Evolutionary conservation across 2,888 invertebrate genomes (phyloP).

Genomic region (Siphlonurus alternatus): DNA sequence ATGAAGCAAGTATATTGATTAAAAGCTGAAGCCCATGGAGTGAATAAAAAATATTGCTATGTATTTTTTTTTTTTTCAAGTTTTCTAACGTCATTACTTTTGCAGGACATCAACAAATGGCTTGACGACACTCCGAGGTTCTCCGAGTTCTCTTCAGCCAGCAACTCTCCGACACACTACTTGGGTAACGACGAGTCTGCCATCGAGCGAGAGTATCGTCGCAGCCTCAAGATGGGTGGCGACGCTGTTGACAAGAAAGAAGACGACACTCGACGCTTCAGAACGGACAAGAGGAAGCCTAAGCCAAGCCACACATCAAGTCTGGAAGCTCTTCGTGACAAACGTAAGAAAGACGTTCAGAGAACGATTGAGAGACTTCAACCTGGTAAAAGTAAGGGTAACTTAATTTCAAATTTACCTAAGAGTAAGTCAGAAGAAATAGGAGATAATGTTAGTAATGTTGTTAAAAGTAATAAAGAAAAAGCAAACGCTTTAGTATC

Average conservation of each 20-base stretch:
- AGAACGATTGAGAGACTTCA: conserved; percentile 69
- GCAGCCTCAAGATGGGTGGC: conserved; percentile 9
- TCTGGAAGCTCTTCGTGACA: conserved; percentile 16
- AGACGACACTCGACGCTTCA: conserved; percentile 6
- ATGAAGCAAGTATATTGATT: no score
- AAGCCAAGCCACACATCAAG: conserved; percentile 1
- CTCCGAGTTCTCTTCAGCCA: conserved; percentile 57
- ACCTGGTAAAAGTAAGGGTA: conserved; percentile 77
- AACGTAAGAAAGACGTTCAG: conserved; percentile 50
- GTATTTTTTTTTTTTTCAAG: background rate
- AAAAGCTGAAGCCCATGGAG: no score
- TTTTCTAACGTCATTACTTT: no score
- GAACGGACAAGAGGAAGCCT: conserved; percentile 16
- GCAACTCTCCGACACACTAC: conserved; percentile 56
- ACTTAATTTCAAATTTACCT: conserved; percentile 52
- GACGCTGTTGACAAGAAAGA: background rate
- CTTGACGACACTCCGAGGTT: conserved; percentile 66
- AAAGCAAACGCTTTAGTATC: conserved; percentile 13
- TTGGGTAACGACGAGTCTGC: conserved; percentile 39
- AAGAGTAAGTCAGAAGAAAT: conserved; percentile 31
- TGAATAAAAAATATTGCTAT: background rate
- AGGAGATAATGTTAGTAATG: conserved; percentile 32
- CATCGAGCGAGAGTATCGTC: conserved; percentile 9
- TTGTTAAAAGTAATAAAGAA: conserved; percentile 14
- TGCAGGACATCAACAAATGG: conserved; percentile 74